Evolutionary conservation across 2,113 vertebrate species (phyloP), one percentile per base, ranked within the genome.

Genomic region (Maccullochella peelii): DNA sequence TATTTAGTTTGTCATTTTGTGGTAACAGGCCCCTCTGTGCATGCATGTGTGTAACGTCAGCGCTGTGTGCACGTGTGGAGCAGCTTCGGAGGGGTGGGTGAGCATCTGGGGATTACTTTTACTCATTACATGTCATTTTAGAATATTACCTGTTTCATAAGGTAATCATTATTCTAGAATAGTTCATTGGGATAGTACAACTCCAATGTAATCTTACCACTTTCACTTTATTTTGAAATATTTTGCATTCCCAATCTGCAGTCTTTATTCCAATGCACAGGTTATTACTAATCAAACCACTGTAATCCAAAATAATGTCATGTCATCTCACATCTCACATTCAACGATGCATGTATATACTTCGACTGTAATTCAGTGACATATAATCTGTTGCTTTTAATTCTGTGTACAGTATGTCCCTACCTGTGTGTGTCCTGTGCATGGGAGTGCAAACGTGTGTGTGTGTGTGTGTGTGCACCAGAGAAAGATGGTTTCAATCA

Each of bases 1-100:
- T 92, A 92, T 95, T 90, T 90, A 89, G 90, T 88, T 86, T 91
- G 88, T 90, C 87, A 85, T 91, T 90, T 86, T 90, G 89, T 84
- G 92, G 88, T 91, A 83, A 88, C 71, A 79, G 86, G 78, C 79
- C 85, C 75, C 79, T 85, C 72, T 86, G 65, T 47, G 70, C 27
- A 30, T 89, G 75, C 68, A 67, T 80, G 73, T 87, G 80, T 84
- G 77, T 65, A 65, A 72, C 58, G 44, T 59, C 52, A 71, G 25
- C 0, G 33, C 38, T 71, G 50, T 80, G 55, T 33, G 73, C 55
- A 66, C 67, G 42, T 21, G 62, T 58, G 67, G 47, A 73, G 72
- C 59, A 76, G 70, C 27, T 77, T 84, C 62, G 30, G 47, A 49
- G 30, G 55, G 16, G 12, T 9, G 50, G 50, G 18, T 27, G 47